Percentiles rank a stretch among this genome's conserved stretches.
Conservation (phyloP, 2,113 vertebrate species). For the Pycnonotus jocosus region DNA sequence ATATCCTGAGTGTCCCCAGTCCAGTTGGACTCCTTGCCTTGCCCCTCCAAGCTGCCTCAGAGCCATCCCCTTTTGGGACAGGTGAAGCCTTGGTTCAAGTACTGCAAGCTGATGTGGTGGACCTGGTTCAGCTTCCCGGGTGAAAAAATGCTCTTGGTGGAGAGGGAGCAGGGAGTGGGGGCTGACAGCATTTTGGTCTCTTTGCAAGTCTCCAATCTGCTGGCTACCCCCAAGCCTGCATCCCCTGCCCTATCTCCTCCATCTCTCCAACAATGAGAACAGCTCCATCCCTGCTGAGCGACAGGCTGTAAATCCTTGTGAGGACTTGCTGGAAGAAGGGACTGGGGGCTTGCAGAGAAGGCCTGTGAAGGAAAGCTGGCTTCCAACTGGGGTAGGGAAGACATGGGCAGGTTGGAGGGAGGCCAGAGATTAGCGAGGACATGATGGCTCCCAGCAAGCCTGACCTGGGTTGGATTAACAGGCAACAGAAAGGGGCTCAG, state of each 20-base stretch:
- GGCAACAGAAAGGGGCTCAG: background rate
- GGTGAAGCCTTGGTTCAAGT: background rate
- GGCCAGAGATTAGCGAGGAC: background rate
- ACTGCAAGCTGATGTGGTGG: background rate
- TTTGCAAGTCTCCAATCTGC: background rate
- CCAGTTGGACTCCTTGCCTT: background rate
- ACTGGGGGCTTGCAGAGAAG: background rate
- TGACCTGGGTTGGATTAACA: background rate
- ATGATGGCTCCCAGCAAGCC: background rate
- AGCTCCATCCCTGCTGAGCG: background rate
- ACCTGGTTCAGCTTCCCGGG: background rate
- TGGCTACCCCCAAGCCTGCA: background rate
- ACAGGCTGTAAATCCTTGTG: background rate
- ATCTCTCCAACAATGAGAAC: background rate
- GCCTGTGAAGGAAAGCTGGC: background rate
- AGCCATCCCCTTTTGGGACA: background rate
- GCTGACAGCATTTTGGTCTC: background rate
- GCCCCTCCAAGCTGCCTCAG: fast-evolving
- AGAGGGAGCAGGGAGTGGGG: background rate
- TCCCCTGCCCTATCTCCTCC: background rate
- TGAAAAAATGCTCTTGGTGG: background rate
- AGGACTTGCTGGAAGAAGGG: background rate
- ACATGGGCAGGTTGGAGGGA: background rate
- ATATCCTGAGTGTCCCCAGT: background rate
- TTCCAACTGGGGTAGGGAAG: background rate